Conservation (phyloP, 2,113 vertebrate species). For the Paradoxurus hermaphroditus region DNA sequence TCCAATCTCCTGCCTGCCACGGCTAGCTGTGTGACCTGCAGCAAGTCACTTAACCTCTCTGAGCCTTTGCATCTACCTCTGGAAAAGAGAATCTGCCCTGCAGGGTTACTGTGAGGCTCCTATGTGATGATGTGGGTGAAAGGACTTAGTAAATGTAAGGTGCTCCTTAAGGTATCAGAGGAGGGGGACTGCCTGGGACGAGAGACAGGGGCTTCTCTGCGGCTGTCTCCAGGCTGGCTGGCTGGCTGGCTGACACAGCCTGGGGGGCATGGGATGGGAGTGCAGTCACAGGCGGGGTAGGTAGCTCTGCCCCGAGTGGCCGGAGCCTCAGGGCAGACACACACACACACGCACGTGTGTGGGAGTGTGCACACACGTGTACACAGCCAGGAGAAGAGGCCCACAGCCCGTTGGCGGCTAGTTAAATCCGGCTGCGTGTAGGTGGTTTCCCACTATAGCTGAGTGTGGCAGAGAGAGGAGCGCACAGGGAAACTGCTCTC, state of each 20-base stretch:
- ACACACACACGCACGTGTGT: constrained; percentile 47
- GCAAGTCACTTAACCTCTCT: neutral
- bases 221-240: neutral
- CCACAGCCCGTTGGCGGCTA: constrained; percentile 73
- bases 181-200: neutral
- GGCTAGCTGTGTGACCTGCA: neutral
- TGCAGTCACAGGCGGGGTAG: neutral
- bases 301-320: neutral
- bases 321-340: constrained; percentile 24
- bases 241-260: neutral
- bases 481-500: constrained; percentile 56
- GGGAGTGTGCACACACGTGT: constrained; percentile 65
- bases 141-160: neutral
- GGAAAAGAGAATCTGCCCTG: neutral
- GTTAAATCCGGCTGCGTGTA: constrained; percentile 71
- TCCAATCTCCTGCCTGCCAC: neutral
- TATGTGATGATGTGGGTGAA: neutral
- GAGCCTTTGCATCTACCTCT: neutral
- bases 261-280: neutral
- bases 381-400: constrained; percentile 66
- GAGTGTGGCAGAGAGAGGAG: constrained; percentile 49
- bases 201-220: neutral
- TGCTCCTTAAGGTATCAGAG: neutral
- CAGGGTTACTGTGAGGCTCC: neutral
- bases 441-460: constrained; percentile 76